Evolutionary conservation across 2,113 vertebrate species (phyloP), one percentile per base, ranked within the genome.

Genomic region (Takifugu bimaculatus): DNA sequence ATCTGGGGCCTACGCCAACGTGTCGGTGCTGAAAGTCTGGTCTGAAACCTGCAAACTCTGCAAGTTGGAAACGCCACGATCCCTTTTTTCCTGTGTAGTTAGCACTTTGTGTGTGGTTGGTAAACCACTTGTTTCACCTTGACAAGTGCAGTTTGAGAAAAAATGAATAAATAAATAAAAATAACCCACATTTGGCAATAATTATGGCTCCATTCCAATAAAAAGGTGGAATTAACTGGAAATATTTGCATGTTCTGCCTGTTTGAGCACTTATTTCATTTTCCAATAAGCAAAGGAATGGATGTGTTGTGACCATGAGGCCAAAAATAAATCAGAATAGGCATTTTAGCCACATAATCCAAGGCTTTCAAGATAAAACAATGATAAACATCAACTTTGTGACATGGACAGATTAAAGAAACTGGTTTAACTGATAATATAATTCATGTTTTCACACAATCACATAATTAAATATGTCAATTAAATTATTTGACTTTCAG

Each of bases 1-100:
- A 60, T 11, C 9, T 11, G 35, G 35, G 29, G 29, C 29, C 7
- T 32, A 32, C 5, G 35, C 35, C 35, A 39, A 10, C 35, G 35
- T 1, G 35, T 39, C 35, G 35, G 35, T 39, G 35, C 28, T 9
- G 35, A 13, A 44, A 67, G 50, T 54, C 32, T 28, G 62, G 54
- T 50, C 44, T 4, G 44, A 67, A 60, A 49, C 3, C 45, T 43
- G 28, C 39, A 55, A 26, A 56, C 26, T 51, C 49, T 51, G 57
- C 50, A 25, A 10, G 10, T 42, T 68, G 26, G 47, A 68, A 63
- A 63, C 32, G 53, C 45, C 59, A 57, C 29, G 28, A 47, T 4
- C 20, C 12, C 35, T 58, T 50, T n/a, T 39, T 4, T 61, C 4
- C 70, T 49, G 54, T 7, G 1, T 26, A 29, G 47, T 58, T 53